These are phyloP conservation scores for Crotophaga sulcirostris DNA, from an alignment of 2,113 vertebrate species.

Conservation along the genomic window DNA sequence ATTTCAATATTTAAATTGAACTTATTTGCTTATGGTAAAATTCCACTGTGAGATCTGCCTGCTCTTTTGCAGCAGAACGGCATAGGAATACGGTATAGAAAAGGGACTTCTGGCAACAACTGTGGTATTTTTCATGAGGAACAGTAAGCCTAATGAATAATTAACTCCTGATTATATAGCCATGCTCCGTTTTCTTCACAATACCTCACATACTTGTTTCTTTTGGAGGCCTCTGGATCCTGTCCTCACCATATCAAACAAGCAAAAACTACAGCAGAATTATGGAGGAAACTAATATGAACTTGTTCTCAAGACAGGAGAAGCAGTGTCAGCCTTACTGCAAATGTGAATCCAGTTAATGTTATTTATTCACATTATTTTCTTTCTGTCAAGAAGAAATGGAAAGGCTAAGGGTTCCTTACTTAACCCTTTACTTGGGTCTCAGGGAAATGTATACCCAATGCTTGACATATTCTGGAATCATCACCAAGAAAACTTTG, in stretches of 20 bases:
- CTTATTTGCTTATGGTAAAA: background rate
- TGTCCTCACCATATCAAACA: background rate
- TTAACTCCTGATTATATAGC: constrained; percentile 17
- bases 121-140: background rate
- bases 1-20: background rate
- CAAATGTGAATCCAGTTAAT: background rate
- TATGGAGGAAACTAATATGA: background rate
- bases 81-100: background rate
- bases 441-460: background rate
- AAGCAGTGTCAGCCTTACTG: background rate
- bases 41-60: background rate
- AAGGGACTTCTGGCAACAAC: constrained; percentile 11
- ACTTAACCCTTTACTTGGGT: background rate
- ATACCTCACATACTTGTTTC: background rate
- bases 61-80: background rate
- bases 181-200: background rate
- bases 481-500: background rate
- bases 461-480: background rate
- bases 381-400: background rate
- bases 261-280: background rate
- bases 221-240: background rate
- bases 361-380: background rate
- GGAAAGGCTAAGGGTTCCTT: background rate
- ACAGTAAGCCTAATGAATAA: constrained; percentile 26
- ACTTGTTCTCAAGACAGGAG: background rate